These are phyloP conservation scores for Holacanthus passer DNA, from an alignment of 2,113 vertebrate genomes.

Conservation along the genomic window DNA sequence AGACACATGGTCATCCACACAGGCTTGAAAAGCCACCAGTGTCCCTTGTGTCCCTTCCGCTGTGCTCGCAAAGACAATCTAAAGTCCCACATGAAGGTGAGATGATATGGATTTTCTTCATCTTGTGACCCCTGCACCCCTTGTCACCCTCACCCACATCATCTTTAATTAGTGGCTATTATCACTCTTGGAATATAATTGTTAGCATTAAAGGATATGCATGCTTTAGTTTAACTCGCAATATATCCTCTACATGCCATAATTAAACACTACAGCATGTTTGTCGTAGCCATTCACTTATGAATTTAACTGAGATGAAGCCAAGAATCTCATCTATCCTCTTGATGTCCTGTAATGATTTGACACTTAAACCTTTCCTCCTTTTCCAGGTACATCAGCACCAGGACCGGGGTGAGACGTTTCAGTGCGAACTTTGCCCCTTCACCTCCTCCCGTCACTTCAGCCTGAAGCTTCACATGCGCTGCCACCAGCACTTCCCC, in stretches of 20 bases:
- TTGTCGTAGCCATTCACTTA: constrained; percentile 1
- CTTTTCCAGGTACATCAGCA: constrained; percentile 96
- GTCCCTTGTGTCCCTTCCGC: constrained; percentile 97
- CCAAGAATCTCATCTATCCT: not conserved
- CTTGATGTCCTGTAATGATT: constrained; percentile 8
- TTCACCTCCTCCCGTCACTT: constrained; percentile 99
- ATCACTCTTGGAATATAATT: constrained; percentile 41
- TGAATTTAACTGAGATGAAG: constrained; percentile 9
- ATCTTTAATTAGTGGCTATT: constrained; percentile 26
- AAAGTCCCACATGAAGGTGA: constrained; percentile 99
- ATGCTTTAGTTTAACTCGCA: constrained; percentile 38
- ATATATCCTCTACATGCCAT: not conserved
- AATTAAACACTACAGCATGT: constrained; percentile 25
- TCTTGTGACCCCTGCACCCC: not conserved
- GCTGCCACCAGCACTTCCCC: constrained; percentile 99
- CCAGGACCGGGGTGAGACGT: constrained; percentile 98
- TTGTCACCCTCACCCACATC: constrained; percentile 12
- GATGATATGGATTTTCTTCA: constrained; percentile 42
- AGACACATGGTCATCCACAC: constrained; percentile 99
- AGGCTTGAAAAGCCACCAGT: constrained; percentile 99
- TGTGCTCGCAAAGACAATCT: constrained; percentile 99
- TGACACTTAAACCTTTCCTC: constrained; percentile 35
- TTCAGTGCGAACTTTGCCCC: constrained; percentile 98
- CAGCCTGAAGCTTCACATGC: constrained; percentile 99
- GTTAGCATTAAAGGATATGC: constrained; percentile 30